Percentiles rank a stretch among this genome's conserved stretches.
These are phyloP conservation scores for Todiramphus chloris DNA, from an alignment of 2,113 vertebrate species.

Conservation along the genomic window DNA sequence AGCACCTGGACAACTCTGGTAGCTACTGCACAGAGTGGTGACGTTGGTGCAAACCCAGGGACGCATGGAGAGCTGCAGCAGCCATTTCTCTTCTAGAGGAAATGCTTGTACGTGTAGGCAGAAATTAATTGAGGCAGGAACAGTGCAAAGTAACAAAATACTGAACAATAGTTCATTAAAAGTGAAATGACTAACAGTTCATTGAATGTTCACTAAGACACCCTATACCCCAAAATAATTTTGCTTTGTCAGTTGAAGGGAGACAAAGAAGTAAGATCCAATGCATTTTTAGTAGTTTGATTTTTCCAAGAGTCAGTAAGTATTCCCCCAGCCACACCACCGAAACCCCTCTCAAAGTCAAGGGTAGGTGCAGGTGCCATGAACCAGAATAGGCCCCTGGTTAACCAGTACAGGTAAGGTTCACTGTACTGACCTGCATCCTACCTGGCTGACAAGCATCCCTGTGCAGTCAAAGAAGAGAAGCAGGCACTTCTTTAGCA, in stretches of 20 bases:
- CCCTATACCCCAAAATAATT: not conserved
- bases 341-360: not conserved
- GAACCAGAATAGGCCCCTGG: not conserved
- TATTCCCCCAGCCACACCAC: not conserved
- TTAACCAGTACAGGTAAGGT: not conserved
- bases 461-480: not conserved
- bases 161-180: not conserved
- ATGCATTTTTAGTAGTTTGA: not conserved
- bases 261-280: not conserved
- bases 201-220: not conserved
- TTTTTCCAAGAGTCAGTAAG: not conserved
- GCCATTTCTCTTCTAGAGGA: not conserved
- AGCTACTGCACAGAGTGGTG: not conserved
- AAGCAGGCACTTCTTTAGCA: not conserved
- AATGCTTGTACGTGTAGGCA: not conserved
- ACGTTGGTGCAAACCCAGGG: not conserved
- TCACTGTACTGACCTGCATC: not conserved
- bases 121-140: not conserved
- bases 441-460: not conserved
- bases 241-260: not conserved
- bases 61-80: fast-evolving
- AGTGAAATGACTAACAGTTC: not conserved
- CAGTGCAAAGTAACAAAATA: not conserved
- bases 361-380: not conserved
- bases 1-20: not conserved